These are phyloP conservation scores for Pseudoips prasinana DNA, from an alignment of 2,888 invertebrate genomes.

Conservation along the genomic window DNA sequence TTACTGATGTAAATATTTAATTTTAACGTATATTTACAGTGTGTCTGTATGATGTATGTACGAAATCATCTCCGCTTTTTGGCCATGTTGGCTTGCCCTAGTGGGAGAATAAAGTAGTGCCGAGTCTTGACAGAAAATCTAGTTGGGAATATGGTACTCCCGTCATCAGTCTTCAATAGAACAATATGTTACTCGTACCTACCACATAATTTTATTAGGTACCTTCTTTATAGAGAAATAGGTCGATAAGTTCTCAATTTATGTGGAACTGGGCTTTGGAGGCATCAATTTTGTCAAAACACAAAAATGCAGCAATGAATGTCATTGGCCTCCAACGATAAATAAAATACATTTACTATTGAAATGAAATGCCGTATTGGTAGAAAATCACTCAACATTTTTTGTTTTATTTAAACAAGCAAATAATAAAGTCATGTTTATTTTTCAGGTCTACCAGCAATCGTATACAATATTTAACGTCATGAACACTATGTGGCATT, in stretches of 20 bases:
- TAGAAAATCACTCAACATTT: neutral
- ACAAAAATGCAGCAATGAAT: neutral
- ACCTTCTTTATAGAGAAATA: no score
- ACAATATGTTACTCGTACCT: no score
- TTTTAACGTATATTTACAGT: neutral
- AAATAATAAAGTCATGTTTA: no score
- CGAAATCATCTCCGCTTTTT: neutral
- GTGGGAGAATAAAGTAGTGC: neutral
- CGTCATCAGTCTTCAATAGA: no score
- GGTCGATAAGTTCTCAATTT: no score
- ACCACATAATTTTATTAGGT: no score
- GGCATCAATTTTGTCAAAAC: neutral
- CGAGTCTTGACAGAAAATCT: neutral
- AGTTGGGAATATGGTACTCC: no score
- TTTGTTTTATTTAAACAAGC: no score
- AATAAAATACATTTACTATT: neutral
- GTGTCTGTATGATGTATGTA: neutral
- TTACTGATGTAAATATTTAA: conserved; percentile 24
- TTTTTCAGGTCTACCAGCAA: conserved; percentile 31
- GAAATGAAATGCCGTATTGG: neutral
- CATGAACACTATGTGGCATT: conserved; percentile 29
- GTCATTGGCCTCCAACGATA: no score
- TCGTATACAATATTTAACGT: conserved; percentile 32
- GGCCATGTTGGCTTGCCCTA: neutral
- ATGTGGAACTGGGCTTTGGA: no score